These are phyloP conservation scores for Poliocrania exsul DNA, from an alignment of 2,797 vertebrate species.

Conservation along the genomic window DNA sequence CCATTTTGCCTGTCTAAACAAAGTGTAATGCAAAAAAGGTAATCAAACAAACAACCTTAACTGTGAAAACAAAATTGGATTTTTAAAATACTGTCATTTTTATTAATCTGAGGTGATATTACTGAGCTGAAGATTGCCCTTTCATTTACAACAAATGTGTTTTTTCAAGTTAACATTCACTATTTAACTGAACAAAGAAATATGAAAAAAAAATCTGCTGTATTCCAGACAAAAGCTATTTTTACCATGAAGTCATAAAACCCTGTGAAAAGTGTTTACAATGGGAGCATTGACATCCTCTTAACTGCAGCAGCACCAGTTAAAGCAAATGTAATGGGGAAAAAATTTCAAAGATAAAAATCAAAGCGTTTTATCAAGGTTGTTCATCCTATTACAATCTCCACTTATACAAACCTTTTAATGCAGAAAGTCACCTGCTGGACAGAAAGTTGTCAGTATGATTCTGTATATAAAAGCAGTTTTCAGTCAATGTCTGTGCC, in stretches of 20 bases:
- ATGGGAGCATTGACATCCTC: background rate
- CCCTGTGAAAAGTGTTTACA: background rate
- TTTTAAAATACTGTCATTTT: conserved; percentile 50
- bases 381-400: conserved; percentile 53
- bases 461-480: conserved; percentile 46
- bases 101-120: conserved; percentile 42
- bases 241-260: conserved; percentile 45
- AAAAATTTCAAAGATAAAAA: conserved; percentile 54
- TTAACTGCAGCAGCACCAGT: background rate
- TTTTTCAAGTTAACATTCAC: conserved; percentile 1
- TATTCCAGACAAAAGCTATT: conserved; percentile 39
- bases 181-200: conserved; percentile 12
- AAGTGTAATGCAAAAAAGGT: conserved; percentile 33
- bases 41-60: conserved; percentile 45
- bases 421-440: conserved; percentile 55
- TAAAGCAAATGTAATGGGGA: background rate
- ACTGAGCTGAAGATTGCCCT: conserved; percentile 21
- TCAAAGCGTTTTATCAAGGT: conserved; percentile 61
- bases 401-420: conserved; percentile 29
- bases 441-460: conserved; percentile 22
- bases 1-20: conserved; percentile 33
- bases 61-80: conserved; percentile 41
- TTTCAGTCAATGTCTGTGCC: background rate
- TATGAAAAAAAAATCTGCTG: background rate
- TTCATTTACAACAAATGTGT: conserved; percentile 25